A percentile compares a stretch with the other conserved stretches of the same genome.
Conservation (phyloP, 2,888 invertebrate genomes). For the Drosophila silvestris region DNA sequence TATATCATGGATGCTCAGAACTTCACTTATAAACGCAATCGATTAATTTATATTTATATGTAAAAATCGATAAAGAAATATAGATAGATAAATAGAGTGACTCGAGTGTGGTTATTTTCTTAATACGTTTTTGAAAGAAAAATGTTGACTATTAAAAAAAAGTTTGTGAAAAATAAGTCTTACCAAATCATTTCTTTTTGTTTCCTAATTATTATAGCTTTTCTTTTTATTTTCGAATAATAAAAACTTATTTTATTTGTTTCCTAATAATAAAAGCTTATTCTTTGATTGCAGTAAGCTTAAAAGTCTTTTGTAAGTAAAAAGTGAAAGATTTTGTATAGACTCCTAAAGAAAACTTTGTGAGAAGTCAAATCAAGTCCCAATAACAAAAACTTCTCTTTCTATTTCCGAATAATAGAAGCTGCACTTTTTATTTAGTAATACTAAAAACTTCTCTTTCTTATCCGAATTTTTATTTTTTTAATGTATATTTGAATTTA, state of each 20-base stretch:
- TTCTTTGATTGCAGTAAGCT: not conserved
- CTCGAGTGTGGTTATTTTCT: not conserved
- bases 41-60: not conserved
- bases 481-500: not conserved
- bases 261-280: not conserved
- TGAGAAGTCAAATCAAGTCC: not conserved
- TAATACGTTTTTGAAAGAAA: not conserved
- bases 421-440: not conserved
- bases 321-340: not conserved
- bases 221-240: not conserved
- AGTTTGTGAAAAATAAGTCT: not conserved
- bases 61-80: not conserved
- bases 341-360: not conserved
- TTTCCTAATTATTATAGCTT: not conserved
- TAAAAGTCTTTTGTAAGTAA: not conserved
- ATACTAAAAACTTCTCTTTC: not conserved
- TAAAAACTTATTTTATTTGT: not conserved
- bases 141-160: not conserved
- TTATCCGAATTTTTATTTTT: not conserved
- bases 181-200: not conserved
- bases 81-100: not conserved
- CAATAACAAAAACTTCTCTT: not conserved
- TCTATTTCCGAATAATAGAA: not conserved
- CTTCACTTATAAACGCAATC: not conserved
- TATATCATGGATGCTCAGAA: not conserved